These are phyloP conservation scores for Pandion haliaetus DNA, from an alignment of 2,113 vertebrate genomes.

Conservation along the genomic window DNA sequence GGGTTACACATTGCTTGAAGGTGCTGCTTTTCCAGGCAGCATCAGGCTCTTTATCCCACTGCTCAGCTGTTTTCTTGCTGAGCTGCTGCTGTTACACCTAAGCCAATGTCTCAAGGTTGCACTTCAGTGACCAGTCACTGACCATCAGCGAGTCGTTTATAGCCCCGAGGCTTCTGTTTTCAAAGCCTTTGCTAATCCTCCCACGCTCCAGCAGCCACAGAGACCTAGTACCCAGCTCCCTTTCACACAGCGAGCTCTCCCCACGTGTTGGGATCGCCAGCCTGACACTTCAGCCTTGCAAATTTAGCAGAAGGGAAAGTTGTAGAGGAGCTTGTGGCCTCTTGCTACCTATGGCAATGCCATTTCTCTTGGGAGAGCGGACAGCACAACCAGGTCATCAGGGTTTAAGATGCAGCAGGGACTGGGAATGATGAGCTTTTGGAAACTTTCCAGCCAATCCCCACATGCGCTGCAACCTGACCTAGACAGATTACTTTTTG, in stretches of 20 bases:
- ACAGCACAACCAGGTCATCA: neutral
- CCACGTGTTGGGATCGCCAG: rapidly evolving
- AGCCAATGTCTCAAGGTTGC: neutral
- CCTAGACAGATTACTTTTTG: slow-evolving; percentile 14
- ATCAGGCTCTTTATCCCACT: neutral
- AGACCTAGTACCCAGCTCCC: neutral
- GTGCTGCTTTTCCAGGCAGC: neutral
- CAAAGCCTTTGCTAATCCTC: neutral
- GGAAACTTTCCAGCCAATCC: neutral
- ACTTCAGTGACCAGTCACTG: neutral
- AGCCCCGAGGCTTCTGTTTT: neutral
- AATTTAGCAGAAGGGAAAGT: neutral
- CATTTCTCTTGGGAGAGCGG: neutral
- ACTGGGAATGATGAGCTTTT: neutral
- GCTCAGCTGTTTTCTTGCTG: neutral
- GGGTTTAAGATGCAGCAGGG: neutral
- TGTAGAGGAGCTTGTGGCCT: neutral
- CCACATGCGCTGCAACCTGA: neutral
- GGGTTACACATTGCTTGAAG: neutral
- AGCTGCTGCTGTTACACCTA: neutral
- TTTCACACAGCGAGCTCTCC: neutral
- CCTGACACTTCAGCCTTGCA: neutral
- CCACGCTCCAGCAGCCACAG: neutral
- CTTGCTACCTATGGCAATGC: too few species aligned
- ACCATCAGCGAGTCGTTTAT: neutral